Conservation (phyloP, 2,797 vertebrate genomes). For the Phylloscopus collybita region DNA sequence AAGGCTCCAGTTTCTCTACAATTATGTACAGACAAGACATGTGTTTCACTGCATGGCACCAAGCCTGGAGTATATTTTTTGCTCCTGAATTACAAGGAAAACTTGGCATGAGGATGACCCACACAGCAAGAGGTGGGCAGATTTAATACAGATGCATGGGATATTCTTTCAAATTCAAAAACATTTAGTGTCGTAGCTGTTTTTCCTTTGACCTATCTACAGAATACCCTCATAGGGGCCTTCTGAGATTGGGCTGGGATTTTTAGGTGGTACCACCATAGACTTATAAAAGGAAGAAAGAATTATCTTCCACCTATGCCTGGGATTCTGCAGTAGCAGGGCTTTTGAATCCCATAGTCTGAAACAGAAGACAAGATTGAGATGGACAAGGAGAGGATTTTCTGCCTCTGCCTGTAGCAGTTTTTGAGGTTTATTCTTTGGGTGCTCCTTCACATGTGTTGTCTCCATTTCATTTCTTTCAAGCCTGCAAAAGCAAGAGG, state of each 20-base stretch:
- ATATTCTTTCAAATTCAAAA: neutral
- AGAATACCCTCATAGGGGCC: neutral
- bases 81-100: conserved; percentile 66
- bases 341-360: neutral
- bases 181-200: neutral
- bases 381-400: neutral
- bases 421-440: neutral
- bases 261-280: neutral
- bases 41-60: conserved; percentile 66
- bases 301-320: neutral
- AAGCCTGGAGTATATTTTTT: conserved; percentile 64
- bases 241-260: neutral
- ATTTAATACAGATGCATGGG: conserved; percentile 47
- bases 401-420: neutral
- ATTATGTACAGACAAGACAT: conserved; percentile 61
- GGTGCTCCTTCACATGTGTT: neutral
- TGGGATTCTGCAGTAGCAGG: neutral
- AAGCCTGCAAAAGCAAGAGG: neutral
- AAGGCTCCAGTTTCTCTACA: conserved; percentile 60
- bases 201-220: neutral
- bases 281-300: neutral
- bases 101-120: conserved; percentile 55
- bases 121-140: conserved; percentile 45
- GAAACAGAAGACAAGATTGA: neutral
- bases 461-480: neutral